Conservation (phyloP, 2,113 vertebrate species). For the Pterophyllum scalare region DNA sequence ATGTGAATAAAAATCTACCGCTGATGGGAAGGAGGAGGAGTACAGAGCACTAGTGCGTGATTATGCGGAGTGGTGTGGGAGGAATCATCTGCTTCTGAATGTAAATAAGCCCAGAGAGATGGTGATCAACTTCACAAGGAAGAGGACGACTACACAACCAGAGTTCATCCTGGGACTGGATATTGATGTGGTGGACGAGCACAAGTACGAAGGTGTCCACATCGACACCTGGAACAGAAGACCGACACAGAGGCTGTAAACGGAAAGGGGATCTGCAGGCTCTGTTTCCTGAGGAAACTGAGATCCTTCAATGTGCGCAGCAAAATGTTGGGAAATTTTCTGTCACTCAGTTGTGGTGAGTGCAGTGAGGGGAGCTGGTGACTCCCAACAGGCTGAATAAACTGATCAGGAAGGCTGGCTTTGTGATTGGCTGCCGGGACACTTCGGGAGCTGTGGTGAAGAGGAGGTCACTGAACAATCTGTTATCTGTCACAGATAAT, state of each 20-base stretch:
- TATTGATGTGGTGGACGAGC: not conserved
- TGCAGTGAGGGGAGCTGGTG: not conserved
- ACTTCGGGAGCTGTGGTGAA: not conserved
- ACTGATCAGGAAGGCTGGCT: not conserved
- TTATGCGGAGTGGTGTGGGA: too few species aligned
- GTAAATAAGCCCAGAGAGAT: not conserved
- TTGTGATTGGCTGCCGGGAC: not conserved
- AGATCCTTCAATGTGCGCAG: not conserved
- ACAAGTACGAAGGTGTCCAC: not conserved
- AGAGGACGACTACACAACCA: not conserved
- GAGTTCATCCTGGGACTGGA: accelerated
- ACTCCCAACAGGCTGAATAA: not conserved
- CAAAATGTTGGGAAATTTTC: not conserved
- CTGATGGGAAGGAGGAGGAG: too few species aligned
- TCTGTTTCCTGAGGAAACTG: not conserved
- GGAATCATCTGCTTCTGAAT: not conserved
- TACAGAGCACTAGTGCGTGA: too few species aligned
- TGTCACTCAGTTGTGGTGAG: not conserved
- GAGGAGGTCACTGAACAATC: not conserved
- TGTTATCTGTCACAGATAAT: not conserved
- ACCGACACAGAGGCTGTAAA: not conserved
- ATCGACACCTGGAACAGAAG: not conserved
- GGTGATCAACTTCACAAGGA: not conserved
- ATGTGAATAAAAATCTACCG: too few species aligned
- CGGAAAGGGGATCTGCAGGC: not conserved